Percentiles rank a stretch among this genome's conserved stretches.
phyloP scores from a whole-genome alignment of 2,113 vertebrate species.

The Ceratotherium simum region DNA sequence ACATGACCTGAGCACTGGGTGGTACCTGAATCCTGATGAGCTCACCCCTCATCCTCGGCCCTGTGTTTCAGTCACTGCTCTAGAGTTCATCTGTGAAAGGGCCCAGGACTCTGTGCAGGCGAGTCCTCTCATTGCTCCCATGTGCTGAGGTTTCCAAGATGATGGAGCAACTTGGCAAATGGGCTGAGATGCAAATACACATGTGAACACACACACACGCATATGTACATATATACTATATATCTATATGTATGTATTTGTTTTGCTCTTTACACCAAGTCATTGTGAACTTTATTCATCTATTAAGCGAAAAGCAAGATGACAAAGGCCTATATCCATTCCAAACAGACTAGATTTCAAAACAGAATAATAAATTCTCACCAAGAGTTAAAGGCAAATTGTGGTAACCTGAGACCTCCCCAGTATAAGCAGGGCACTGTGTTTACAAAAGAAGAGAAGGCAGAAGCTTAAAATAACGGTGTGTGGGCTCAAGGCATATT shows the following conservation, averaged over 20 bases:
- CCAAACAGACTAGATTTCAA: constrained; percentile 28
- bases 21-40: rapidly evolving
- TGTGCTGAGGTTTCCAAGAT: neutral
- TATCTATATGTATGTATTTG: too few species aligned
- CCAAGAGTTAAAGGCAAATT: neutral
- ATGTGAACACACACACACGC: rapidly evolving
- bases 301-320: constrained; percentile 26
- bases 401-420: neutral
- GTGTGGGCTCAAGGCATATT: rapidly evolving
- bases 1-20: neutral
- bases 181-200: neutral
- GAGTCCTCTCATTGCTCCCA: neutral
- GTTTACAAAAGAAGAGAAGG: neutral
- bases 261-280: constrained; percentile 38
- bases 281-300: neutral
- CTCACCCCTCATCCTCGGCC: rapidly evolving
- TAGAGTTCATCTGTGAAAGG: neutral
- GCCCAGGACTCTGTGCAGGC: neutral
- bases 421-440: constrained; percentile 19
- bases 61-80: too few species aligned
- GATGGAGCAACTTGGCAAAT: neutral
- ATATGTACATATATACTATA: too few species aligned
- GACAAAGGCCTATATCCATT: neutral
- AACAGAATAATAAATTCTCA: constrained; percentile 60
- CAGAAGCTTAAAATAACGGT: neutral